Percentiles rank a stretch among this genome's conserved stretches.
Evolutionary conservation across 1,140 invertebrate species (phyloP).

Genomic region (Littorina saxatilis): DNA sequence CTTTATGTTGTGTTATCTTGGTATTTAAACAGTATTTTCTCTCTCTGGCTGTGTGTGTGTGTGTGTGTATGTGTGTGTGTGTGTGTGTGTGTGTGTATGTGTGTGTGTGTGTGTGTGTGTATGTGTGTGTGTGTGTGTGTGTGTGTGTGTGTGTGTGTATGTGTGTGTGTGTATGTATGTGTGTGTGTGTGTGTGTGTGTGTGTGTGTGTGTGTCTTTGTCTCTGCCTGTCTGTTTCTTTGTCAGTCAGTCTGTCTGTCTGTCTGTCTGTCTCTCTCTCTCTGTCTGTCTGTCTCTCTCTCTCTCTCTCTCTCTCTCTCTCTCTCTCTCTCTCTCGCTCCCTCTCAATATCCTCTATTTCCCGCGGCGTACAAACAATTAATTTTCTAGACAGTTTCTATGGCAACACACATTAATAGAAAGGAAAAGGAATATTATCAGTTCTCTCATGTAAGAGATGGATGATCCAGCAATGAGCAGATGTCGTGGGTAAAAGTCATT

Average conservation of each 20-base stretch:
- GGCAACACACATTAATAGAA: too few relatives aligned
- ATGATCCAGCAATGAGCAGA: too few relatives aligned
- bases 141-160: not conserved
- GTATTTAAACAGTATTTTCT: not conserved
- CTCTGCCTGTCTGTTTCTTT: not conserved
- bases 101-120: constrained; percentile 7
- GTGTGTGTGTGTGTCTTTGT: not conserved
- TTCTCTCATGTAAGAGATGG: too few relatives aligned
- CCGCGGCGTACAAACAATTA: too few relatives aligned
- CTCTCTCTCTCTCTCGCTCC: too few relatives aligned
- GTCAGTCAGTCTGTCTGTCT: not conserved
- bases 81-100: not conserved
- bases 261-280: too few relatives aligned
- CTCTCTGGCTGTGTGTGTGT: not conserved
- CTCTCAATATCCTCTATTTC: too few relatives aligned
- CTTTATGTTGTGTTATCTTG: not conserved
- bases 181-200: not conserved
- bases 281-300: too few relatives aligned
- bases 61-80: not conserved
- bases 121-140: not conserved
- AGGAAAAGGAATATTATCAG: too few relatives aligned
- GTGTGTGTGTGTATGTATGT: not conserved
- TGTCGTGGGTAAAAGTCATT: too few relatives aligned
- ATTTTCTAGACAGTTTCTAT: too few relatives aligned
- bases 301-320: too few relatives aligned